Conservation (phyloP, 2,797 vertebrate species). For the Myotis findleyi region DNA sequence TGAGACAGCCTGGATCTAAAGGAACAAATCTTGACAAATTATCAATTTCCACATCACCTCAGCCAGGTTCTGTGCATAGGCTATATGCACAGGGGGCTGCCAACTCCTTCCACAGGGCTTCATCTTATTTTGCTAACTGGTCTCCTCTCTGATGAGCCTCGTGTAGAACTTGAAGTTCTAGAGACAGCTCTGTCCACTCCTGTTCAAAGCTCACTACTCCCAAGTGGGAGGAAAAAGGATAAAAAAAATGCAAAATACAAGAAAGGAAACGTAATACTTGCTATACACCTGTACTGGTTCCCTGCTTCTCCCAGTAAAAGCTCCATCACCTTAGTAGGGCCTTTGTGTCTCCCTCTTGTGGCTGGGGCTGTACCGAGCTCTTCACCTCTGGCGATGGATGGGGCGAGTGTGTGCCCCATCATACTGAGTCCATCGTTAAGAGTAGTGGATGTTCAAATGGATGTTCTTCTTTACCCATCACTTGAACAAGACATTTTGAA, state of each 20-base stretch:
- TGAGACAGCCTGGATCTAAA: not conserved
- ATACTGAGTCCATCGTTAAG: fast-evolving
- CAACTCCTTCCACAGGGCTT: not conserved
- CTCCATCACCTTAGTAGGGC: not conserved
- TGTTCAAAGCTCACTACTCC: not conserved
- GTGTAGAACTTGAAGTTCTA: not conserved
- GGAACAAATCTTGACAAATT: not conserved
- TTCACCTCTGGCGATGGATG: not conserved
- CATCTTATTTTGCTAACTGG: not conserved
- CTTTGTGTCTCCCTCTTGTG: not conserved
- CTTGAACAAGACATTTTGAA: not conserved
- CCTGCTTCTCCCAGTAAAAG: not conserved
- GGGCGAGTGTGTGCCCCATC: fast-evolving
- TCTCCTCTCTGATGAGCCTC: not conserved
- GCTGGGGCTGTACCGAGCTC: not conserved
- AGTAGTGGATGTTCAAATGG: not conserved
- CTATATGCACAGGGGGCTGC: not conserved
- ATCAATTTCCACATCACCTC: not conserved
- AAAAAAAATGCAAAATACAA: not conserved
- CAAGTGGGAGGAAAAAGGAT: not conserved
- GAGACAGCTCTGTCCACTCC: not conserved
- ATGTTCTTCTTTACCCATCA: not conserved
- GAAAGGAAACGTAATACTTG: not conserved
- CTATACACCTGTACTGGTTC: not conserved
- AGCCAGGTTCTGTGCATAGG: not conserved